These are phyloP conservation scores for Setipinna tenuifilis DNA, from an alignment of 2,797 vertebrate species.

Conservation along the genomic window DNA sequence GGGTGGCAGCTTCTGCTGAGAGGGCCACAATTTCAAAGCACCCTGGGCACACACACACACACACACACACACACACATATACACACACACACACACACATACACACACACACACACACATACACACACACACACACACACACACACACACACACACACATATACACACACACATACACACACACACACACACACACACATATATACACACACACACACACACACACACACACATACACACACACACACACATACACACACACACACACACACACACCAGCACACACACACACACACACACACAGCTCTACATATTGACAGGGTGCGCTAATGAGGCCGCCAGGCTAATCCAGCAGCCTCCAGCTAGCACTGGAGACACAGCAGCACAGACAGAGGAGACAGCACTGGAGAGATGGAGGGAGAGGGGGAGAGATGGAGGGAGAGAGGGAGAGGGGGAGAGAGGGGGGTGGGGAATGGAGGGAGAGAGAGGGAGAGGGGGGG, in stretches of 20 bases:
- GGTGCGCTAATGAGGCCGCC: slow-evolving; percentile 20
- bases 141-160: background rate
- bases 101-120: slow-evolving; percentile 7
- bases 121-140: background rate
- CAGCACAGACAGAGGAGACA: too few species aligned
- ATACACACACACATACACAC: background rate
- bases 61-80: background rate
- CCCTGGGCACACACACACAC: too few species aligned
- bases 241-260: background rate
- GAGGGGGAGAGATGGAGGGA: background rate
- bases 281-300: background rate
- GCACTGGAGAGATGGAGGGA: background rate
- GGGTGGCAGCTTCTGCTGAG: slow-evolving; percentile 10
- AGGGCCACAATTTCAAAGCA: background rate
- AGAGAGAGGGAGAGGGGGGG: background rate
- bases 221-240: slow-evolving; percentile 1
- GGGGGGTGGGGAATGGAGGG: too few species aligned
- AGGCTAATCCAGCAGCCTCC: background rate
- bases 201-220: slow-evolving; percentile 4
- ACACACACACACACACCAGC: background rate
- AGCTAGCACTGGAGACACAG: background rate
- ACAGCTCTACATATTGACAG: background rate
- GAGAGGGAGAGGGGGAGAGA: background rate
- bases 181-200: slow-evolving; percentile 13
- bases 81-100: background rate